Evolutionary conservation across 1,140 invertebrate species (phyloP).

Genomic region (Cardiocondyla obscurior): DNA sequence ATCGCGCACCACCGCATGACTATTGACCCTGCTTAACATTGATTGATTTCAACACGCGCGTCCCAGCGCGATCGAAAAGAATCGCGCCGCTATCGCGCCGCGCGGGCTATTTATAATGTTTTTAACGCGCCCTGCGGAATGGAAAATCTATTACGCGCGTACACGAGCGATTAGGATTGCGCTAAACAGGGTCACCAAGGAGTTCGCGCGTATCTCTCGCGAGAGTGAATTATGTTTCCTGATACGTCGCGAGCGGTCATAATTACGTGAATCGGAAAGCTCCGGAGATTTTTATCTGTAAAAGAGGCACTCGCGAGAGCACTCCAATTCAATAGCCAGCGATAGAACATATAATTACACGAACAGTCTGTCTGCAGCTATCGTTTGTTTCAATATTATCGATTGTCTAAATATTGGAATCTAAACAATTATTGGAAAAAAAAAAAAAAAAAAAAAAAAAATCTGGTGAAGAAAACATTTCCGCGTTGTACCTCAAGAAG

Average conservation of each 20-base stretch:
- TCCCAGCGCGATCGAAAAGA: constrained; percentile 39
- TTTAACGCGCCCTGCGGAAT: constrained; percentile 49
- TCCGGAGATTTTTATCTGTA: no score
- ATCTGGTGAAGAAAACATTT: no score
- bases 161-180: constrained; percentile 27
- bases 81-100: constrained; percentile 33
- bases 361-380: no score
- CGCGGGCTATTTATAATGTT: constrained; percentile 46
- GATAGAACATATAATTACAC: no score
- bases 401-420: no score
- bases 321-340: no score
- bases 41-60: constrained; percentile 56
- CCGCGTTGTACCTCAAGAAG: no score
- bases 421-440: no score
- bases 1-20: constrained; percentile 44
- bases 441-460: no score
- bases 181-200: constrained; percentile 44
- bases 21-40: constrained; percentile 63
- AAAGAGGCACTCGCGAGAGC: no score
- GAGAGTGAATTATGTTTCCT: constrained; percentile 33
- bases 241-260: neutral
- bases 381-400: no score
- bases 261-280: neutral
- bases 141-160: constrained; percentile 67
- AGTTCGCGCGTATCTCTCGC: constrained; percentile 17